phyloP scores from a whole-genome alignment of 2,113 vertebrate genomes.

The Psilopogon haemacephalus region DNA sequence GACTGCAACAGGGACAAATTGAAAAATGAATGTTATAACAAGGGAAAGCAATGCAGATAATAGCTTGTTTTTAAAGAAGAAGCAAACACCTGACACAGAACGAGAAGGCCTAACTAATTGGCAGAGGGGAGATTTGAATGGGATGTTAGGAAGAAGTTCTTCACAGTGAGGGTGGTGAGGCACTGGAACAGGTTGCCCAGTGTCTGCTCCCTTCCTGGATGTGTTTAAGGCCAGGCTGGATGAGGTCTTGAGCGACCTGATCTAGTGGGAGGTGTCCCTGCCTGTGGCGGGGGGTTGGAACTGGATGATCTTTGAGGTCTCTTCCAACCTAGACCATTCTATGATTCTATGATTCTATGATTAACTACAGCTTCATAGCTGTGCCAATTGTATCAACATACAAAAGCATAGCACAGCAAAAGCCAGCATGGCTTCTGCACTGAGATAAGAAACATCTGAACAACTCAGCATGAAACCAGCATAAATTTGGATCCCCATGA shows the following conservation, averaged over 20 bases:
- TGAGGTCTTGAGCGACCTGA: too few species aligned
- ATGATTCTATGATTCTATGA: too few species aligned
- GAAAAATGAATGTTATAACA: background rate
- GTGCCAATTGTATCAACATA: background rate
- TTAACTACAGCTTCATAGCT: background rate
- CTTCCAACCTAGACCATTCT: too few species aligned
- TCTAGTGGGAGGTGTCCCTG: too few species aligned
- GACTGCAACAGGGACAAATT: conserved; percentile 2
- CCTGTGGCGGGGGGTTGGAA: too few species aligned
- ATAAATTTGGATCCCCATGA: background rate
- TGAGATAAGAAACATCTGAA: background rate
- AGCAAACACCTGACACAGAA: background rate
- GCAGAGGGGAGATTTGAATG: too few species aligned
- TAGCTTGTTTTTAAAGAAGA: background rate
- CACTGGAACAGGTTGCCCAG: too few species aligned
- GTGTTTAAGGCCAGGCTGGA: too few species aligned
- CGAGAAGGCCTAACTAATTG: background rate
- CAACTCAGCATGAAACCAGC: background rate
- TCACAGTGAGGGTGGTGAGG: too few species aligned
- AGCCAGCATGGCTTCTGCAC: background rate
- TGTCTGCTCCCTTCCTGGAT: too few species aligned
- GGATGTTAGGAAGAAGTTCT: too few species aligned
- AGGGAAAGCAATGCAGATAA: background rate
- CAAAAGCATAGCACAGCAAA: background rate
- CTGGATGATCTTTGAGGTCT: too few species aligned